phyloP scores from a whole-genome alignment of 2,888 invertebrate species.

The Sarcophaga rosellei region DNA sequence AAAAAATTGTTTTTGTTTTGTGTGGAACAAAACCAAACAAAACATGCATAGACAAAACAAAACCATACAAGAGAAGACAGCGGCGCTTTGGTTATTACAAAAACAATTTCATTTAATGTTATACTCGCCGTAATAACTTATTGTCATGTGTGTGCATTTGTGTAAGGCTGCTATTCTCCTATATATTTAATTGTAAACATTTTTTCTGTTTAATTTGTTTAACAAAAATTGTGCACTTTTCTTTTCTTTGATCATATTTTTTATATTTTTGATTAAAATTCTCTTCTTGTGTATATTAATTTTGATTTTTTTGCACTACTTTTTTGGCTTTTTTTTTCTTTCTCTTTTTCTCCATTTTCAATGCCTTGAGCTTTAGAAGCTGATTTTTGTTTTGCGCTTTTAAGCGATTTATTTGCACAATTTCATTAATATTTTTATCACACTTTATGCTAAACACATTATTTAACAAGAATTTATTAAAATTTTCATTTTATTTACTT shows the following conservation, averaged over 20 bases:
- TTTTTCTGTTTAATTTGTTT: slow-evolving; percentile 47
- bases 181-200: background rate
- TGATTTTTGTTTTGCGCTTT: slow-evolving; percentile 2
- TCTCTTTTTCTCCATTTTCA: slow-evolving; percentile 9
- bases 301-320: slow-evolving; percentile 39
- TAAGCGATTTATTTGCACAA: background rate
- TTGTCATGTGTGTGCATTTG: no score
- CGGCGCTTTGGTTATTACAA: no score
- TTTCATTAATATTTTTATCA: background rate
- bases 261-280: background rate
- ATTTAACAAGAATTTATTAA: slow-evolving; percentile 23
- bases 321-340: slow-evolving; percentile 39
- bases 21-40: no score
- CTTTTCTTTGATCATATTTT: background rate
- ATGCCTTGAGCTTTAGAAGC: background rate
- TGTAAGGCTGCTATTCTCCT: background rate
- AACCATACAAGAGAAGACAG: no score
- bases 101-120: background rate
- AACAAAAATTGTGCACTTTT: background rate
- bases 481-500: slow-evolving; percentile 70
- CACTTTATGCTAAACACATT: slow-evolving; percentile 15
- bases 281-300: slow-evolving; percentile 1
- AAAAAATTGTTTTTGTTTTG: no score
- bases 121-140: background rate
- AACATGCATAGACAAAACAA: no score